Conservation (phyloP, 2,797 vertebrate species). For the Vespertilio murinus region DNA sequence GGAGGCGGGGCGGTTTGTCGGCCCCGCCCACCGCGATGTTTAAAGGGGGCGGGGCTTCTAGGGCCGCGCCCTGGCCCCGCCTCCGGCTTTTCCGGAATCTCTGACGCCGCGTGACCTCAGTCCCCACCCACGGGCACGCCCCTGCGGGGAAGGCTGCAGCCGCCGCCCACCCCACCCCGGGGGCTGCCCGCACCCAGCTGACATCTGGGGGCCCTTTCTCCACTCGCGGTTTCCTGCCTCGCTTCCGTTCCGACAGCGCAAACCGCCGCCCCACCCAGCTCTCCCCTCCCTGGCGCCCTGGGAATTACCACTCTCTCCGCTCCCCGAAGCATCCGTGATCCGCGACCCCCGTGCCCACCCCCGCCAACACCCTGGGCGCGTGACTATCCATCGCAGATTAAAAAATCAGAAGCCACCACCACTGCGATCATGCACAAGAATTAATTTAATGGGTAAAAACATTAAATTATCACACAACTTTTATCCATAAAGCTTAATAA, state of each 20-base stretch:
- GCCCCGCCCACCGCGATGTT: not conserved
- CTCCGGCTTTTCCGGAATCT: not conserved
- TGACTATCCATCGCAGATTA: not conserved
- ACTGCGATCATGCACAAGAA: slow-evolving; percentile 62
- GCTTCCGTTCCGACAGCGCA: slow-evolving; percentile 73
- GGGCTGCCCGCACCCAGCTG: slow-evolving; percentile 68
- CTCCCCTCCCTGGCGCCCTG: slow-evolving; percentile 38
- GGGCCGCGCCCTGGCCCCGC: fast-evolving
- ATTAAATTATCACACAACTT: slow-evolving; percentile 79
- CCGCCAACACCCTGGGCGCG: not conserved
- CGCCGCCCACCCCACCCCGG: slow-evolving; percentile 38
- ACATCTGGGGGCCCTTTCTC: slow-evolving; percentile 78
- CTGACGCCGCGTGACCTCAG: fast-evolving
- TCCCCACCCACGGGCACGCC: slow-evolving; percentile 21
- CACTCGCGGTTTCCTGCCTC: slow-evolving; percentile 78
- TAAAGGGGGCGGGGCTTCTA: not conserved
- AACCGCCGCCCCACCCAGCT: slow-evolving; percentile 74
- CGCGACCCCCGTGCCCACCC: not conserved
- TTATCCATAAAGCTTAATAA: slow-evolving; percentile 82
- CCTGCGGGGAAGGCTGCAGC: slow-evolving; percentile 45
- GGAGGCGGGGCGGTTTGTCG: not conserved
- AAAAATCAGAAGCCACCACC: slow-evolving; percentile 9
- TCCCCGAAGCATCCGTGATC: not conserved
- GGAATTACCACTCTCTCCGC: slow-evolving; percentile 35
- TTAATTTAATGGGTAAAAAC: slow-evolving; percentile 83